phyloP scores from a whole-genome alignment of 2,888 invertebrate genomes.

The Machimus atricapillus region DNA sequence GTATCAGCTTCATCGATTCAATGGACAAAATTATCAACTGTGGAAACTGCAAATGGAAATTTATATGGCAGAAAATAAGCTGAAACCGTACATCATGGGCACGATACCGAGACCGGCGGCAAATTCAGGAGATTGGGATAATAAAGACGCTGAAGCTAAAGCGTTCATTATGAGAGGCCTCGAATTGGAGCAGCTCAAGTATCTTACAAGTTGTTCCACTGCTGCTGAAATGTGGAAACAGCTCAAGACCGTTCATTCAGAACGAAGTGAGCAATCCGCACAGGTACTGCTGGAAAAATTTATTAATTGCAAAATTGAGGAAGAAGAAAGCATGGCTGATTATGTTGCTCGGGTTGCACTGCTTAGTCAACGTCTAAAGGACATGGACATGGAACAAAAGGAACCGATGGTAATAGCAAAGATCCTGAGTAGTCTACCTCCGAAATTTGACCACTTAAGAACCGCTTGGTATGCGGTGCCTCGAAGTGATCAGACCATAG shows the following conservation, averaged over 20 bases:
- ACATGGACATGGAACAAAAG: background rate
- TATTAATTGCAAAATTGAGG: conserved; percentile 10
- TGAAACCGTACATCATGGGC: background rate
- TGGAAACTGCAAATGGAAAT: conserved; percentile 17
- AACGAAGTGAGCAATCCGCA: conserved; percentile 10
- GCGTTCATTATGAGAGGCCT: conserved; percentile 11
- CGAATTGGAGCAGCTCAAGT: conserved; percentile 32
- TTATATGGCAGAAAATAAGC: background rate
- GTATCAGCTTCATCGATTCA: background rate
- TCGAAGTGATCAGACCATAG: background rate
- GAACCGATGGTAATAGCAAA: background rate
- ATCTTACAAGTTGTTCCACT: background rate
- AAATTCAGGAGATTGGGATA: conserved; percentile 11
- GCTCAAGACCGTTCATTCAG: conserved; percentile 8
- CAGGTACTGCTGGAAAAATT: conserved; percentile 4
- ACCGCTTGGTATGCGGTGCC: conserved; percentile 4
- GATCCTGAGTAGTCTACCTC: background rate
- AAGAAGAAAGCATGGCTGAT: conserved; percentile 3
- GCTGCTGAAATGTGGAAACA: background rate
- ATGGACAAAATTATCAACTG: background rate
- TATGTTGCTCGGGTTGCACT: background rate
- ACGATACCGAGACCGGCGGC: background rate
- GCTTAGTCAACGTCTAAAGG: background rate
- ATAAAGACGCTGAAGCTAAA: conserved; percentile 8
- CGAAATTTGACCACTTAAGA: conserved; percentile 1